Evolutionary conservation across 2,888 invertebrate species (phyloP), one percentile per base, ranked within the genome.

Genomic region (Dascillus cervinus): DNA sequence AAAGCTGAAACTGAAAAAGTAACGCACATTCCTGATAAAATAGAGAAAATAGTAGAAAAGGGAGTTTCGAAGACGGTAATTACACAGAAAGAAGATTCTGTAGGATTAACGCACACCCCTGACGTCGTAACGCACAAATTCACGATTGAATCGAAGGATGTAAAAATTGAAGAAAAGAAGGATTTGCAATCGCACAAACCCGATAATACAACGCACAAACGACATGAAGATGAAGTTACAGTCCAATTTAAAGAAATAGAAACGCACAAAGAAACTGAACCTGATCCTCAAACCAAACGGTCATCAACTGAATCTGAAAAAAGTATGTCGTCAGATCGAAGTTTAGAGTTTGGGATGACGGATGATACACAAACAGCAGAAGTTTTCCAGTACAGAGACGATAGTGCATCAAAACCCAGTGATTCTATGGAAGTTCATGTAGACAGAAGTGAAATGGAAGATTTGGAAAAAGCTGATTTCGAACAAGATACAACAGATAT

Each of bases 361-460:
- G 37, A 35, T 19, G 27, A 29, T 15, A 37, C 54, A 11, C 51
- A 44, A 29, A 27, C 35, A 4, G 35, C 28, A 10, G 45, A 41
- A 10, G 30, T 28, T 10, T 28, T 33, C 11, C 34, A 41, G 15
- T 38, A 26, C 9, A 47, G 42, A 29, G 46, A 47, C 25, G 43
- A 46, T 22, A 34, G 36, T 11, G 34, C 61, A 11, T 55, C 62
- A 3, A 65, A 64, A 50, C 64, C 64, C 2, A 56, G 58, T 14
- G 66, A 67, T 47, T 67, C 66, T 0, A 52, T 67, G 51, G 69
- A 70, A 52, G 67, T 69, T 2, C 67, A 69, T 39, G 64, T 71
- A 5, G 69, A 70, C 41, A 70, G 70, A 52, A 66, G 67, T 43
- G 70, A 70, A 52, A 54, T 62, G 14, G 67, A 70, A 55, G 63